These are phyloP conservation scores for Catajapyx aquilonaris DNA, from an alignment of 1,140 invertebrate genomes.

Conservation along the genomic window DNA sequence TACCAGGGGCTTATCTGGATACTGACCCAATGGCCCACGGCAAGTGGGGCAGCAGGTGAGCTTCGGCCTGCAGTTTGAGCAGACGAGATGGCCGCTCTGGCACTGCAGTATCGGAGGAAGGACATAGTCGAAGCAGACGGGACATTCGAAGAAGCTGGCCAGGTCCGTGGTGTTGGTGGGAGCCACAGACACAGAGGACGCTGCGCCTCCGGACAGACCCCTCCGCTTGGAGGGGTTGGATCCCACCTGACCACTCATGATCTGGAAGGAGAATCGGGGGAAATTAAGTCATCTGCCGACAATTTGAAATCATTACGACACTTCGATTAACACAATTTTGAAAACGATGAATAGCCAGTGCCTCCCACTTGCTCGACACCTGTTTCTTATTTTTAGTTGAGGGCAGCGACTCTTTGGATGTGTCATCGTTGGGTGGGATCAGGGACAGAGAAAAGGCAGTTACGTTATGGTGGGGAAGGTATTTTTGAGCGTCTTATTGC, in stretches of 20 bases:
- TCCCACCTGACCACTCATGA: slow-evolving; percentile 1
- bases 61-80: slow-evolving; percentile 89
- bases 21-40: slow-evolving; percentile 60
- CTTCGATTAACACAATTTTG: no score
- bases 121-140: slow-evolving; percentile 99
- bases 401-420: no score
- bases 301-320: no score
- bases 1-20: background rate
- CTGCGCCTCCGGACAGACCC: background rate
- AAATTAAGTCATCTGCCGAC: no score
- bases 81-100: slow-evolving; percentile 72
- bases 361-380: no score
- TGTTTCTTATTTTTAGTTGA: no score
- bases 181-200: background rate
- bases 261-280: no score
- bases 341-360: no score
- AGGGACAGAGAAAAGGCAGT: no score
- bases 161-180: slow-evolving; percentile 54
- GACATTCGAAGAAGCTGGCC: slow-evolving; percentile 93
- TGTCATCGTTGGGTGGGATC: no score
- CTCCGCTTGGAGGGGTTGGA: background rate
- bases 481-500: no score
- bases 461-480: no score
- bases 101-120: slow-evolving; percentile 85
- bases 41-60: slow-evolving; percentile 94